Conservation (phyloP, 2,888 invertebrate genomes). For the Tinea pellionella region DNA sequence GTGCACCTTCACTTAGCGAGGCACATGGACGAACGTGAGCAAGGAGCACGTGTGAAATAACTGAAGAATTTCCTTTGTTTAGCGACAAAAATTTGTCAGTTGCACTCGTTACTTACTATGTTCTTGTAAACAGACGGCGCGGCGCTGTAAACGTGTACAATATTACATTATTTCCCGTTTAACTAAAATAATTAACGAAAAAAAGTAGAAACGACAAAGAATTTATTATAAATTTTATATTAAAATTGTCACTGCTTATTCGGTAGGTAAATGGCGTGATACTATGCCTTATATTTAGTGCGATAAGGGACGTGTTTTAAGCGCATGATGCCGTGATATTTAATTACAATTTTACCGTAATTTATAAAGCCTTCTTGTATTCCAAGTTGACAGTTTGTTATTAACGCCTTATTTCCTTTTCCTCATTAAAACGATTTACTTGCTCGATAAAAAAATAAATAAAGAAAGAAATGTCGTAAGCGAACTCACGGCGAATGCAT, state of each 20-base stretch:
- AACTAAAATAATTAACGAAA: no score
- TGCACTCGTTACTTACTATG: neutral
- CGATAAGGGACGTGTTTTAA: no score
- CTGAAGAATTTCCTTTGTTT: constrained; percentile 3
- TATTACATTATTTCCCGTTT: neutral
- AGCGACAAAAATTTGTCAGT: neutral
- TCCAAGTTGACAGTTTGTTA: neutral
- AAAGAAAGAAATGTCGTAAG: constrained; percentile 8
- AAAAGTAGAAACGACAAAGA: no score
- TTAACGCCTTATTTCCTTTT: constrained; percentile 3
- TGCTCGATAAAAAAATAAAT: neutral
- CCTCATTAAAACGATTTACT: constrained; percentile 6
- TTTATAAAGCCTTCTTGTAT: constrained; percentile 3
- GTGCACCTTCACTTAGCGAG: neutral
- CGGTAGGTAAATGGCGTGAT: no score
- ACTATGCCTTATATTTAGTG: no score
- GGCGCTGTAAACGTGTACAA: neutral
- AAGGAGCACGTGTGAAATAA: constrained; percentile 1
- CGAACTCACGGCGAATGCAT: constrained; percentile 8
- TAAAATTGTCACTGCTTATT: no score
- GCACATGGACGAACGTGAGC: neutral
- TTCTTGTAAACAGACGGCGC: neutral
- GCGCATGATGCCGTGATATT: neutral
- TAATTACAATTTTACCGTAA: constrained; percentile 1
- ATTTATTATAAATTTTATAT: no score